Evolutionary conservation across 2,797 vertebrate species (phyloP).

Genomic region (Lithobates sylvaticus): DNA sequence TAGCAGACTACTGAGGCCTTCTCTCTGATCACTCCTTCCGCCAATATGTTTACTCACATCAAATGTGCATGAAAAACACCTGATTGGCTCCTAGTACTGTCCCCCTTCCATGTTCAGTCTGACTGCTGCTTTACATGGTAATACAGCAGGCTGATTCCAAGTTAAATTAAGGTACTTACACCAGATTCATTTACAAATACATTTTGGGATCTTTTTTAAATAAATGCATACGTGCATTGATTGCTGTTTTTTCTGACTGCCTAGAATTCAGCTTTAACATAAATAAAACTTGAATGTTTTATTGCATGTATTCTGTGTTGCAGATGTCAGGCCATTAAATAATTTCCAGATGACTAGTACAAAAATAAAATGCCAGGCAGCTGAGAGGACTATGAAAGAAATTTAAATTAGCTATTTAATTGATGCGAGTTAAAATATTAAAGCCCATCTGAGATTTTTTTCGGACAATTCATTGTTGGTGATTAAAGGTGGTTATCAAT

Average conservation of each 20-base stretch:
- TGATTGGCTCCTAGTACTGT: too few relatives aligned
- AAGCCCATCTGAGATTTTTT: conserved; percentile 2
- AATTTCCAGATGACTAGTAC: conserved; percentile 8
- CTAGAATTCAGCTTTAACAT: background rate
- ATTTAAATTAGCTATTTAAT: conserved; percentile 18
- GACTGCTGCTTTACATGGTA: too few relatives aligned
- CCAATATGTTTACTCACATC: background rate
- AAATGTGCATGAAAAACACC: too few relatives aligned
- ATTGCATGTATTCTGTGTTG: background rate
- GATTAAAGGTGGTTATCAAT: background rate
- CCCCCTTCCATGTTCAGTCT: too few relatives aligned
- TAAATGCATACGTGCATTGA: too few relatives aligned
- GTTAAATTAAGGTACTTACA: too few relatives aligned
- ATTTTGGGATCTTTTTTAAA: too few relatives aligned
- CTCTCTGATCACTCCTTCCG: background rate
- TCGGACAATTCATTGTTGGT: background rate
- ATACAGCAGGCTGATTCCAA: too few relatives aligned
- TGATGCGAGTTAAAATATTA: conserved; percentile 1
- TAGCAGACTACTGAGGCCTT: background rate
- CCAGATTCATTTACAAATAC: too few relatives aligned
- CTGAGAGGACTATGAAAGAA: background rate
- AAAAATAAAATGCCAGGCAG: background rate
- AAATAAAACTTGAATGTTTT: background rate
- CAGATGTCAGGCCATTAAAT: background rate
- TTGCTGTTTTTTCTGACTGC: too few relatives aligned